phyloP scores from a whole-genome alignment of 2,888 invertebrate species.

The Coecobrya sp. region DNA sequence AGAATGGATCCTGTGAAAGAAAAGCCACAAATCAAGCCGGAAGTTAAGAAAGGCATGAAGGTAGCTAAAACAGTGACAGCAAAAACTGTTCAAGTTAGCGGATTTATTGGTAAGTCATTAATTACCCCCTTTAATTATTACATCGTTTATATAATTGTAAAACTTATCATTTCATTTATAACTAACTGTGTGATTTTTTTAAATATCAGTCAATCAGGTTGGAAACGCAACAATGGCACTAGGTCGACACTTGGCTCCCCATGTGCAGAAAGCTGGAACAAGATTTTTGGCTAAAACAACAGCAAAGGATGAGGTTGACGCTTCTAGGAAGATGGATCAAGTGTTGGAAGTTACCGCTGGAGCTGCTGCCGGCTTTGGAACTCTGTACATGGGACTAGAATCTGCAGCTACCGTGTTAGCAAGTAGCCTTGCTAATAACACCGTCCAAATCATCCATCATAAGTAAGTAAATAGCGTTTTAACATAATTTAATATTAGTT shows the following conservation, averaged over 20 bases:
- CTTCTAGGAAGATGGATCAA: constrained; percentile 89
- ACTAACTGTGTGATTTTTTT: not conserved
- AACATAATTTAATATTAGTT: not conserved
- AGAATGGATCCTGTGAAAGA: constrained; percentile 88
- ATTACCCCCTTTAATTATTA: too few species aligned
- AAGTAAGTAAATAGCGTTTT: constrained; percentile 90
- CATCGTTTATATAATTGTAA: too few species aligned
- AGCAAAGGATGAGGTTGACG: constrained; percentile 89
- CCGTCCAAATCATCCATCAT: constrained; percentile 92
- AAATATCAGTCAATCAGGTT: constrained; percentile 89
- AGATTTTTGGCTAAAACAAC: constrained; percentile 89
- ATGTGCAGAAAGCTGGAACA: constrained; percentile 91
- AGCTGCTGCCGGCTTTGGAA: constrained; percentile 92
- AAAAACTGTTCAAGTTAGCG: constrained; percentile 91
- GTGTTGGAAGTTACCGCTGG: constrained; percentile 91
- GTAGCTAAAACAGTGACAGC: constrained; percentile 91
- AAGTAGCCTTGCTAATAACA: constrained; percentile 90
- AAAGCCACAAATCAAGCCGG: constrained; percentile 88
- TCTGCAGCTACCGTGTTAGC: constrained; percentile 91
- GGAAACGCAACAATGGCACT: constrained; percentile 91
- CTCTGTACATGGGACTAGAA: constrained; percentile 92
- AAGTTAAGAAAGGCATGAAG: constrained; percentile 90
- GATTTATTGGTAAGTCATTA: constrained; percentile 90
- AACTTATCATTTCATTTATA: not conserved
- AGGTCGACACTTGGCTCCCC: constrained; percentile 91